Conservation (phyloP, 2,113 vertebrate genomes). For the Calidris pygmaea region DNA sequence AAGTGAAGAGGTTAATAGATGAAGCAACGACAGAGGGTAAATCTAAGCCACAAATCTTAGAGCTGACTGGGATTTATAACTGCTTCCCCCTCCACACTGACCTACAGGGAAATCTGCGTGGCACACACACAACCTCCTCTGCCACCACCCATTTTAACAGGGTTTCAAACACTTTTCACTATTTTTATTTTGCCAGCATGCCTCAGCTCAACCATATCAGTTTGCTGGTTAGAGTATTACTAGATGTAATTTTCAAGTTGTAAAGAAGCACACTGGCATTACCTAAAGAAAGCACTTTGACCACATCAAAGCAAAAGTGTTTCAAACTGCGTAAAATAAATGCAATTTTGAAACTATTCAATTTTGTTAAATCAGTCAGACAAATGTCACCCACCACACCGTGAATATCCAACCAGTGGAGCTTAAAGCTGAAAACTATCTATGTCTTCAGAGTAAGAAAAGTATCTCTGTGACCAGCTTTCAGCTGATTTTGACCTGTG, state of each 20-base stretch:
- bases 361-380: constrained; percentile 23
- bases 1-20: neutral
- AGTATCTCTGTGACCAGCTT: neutral
- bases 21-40: neutral
- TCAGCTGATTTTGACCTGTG: neutral
- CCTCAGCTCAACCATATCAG: neutral
- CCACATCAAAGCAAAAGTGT: constrained; percentile 37
- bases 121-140: neutral
- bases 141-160: neutral
- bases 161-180: neutral
- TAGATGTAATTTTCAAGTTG: constrained; percentile 12
- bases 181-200: neutral
- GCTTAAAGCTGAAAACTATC: neutral
- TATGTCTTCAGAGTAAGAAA: neutral
- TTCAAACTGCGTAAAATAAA: constrained; percentile 35
- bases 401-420: neutral
- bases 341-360: constrained; percentile 23
- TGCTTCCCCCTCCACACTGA: neutral
- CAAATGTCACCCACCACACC: neutral
- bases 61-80: neutral
- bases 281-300: constrained; percentile 17
- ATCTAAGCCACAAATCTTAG: neutral
- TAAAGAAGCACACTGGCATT: neutral
- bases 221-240: constrained; percentile 22
- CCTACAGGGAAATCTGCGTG: neutral